Base-by-base conservation (phyloP, 2,888 invertebrate species). In the Willowsia nigromaculata region DNA sequence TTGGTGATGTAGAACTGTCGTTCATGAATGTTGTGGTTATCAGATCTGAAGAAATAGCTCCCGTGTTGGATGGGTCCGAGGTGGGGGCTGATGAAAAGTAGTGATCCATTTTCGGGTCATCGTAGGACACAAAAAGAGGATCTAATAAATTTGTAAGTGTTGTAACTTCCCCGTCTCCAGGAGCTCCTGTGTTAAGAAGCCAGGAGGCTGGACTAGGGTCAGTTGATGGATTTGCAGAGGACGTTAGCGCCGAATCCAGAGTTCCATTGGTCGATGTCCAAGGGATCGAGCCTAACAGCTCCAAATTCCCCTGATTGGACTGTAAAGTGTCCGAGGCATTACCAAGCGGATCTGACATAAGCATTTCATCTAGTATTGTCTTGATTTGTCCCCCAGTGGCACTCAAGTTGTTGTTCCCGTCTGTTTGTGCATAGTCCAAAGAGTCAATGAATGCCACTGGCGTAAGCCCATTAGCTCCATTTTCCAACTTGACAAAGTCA, bases 111-210 rank as follows among this genome's bases (percentile, higher is more conserved):
- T 91, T 90, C 62, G 85, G 76, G 33, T 92, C 92, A 62, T 91
- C 91, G 71, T 92, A 93, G 9, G 91, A 90, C 2, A 93, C 92
- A 80, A 93, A 93, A 7, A 93, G 78, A 22, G 93, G 93, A 71
- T 93, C 93, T 65, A 93, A 84, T 33, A 93, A 85, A 83, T 93
- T 93, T 18, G 93, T 93, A 11, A 93, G 81, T 1, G 92, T 92
- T 13, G 92, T 93, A 40, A 92, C 92, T 85, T 92, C 92, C n/a
- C 90, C 91, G 30, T 91, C 92, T 62, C 78, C 71, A 13, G 85
- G 84, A 25, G 84, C 81, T 40, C 89, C 88, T 15, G 90, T 71
- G 82, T 87, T 86, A 9, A 91, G 87, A 1, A 91, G 81, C 92
- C 92, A 91, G 40, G 68, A 88, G 7, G 84, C 78, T n/a, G 59